Percentiles rank a stretch among this genome's conserved stretches.
Conservation (phyloP, 2,113 vertebrate genomes). For the Turnix velox region DNA sequence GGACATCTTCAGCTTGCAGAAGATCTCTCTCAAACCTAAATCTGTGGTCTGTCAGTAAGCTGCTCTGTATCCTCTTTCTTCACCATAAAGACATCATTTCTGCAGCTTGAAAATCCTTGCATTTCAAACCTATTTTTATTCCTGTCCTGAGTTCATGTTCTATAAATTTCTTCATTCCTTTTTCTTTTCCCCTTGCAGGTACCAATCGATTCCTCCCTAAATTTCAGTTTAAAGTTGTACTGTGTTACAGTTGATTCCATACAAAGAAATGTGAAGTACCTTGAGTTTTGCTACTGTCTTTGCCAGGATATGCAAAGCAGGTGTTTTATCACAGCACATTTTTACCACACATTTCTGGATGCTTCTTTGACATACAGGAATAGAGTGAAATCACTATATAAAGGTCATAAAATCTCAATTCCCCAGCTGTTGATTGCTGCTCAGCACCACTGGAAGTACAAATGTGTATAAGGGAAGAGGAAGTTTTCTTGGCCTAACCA, state of each 20-base stretch:
- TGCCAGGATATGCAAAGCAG: background rate
- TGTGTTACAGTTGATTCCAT: background rate
- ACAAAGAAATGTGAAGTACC: background rate
- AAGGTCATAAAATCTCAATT: background rate
- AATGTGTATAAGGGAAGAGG: background rate
- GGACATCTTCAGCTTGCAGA: background rate
- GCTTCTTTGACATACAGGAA: background rate
- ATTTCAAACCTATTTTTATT: background rate
- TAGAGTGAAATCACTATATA: background rate
- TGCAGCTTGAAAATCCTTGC: background rate
- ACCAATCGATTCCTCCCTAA: background rate
- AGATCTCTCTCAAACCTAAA: background rate
- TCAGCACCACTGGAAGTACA: background rate
- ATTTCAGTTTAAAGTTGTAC: background rate
- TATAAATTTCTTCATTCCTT: background rate
- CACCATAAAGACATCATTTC: background rate
- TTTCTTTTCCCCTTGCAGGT: background rate
- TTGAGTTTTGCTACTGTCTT: background rate
- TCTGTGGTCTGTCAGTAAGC: background rate
- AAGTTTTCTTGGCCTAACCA: background rate
- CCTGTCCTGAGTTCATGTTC: background rate
- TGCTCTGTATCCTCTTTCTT: background rate
- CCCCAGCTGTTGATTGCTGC: background rate
- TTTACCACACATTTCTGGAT: background rate
- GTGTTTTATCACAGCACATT: background rate